These are phyloP conservation scores for Euzetes globulus DNA, from an alignment of 2,888 invertebrate genomes.

Conservation along the genomic window DNA sequence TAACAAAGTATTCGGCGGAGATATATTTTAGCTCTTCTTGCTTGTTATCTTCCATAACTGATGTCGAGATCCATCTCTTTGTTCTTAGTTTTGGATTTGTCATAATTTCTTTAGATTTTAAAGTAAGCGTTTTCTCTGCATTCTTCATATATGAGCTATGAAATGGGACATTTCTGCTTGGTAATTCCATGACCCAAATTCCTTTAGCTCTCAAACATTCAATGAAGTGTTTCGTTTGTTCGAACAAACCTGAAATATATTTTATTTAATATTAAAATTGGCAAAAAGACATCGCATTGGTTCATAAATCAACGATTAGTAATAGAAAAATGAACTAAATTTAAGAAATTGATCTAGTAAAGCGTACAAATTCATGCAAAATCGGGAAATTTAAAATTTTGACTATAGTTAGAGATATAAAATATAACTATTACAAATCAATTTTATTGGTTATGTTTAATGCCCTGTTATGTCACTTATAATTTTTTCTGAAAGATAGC, in stretches of 20 bases:
- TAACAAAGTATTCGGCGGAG: constrained; percentile 87
- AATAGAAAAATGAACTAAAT: too few relatives aligned
- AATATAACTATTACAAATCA: too few relatives aligned
- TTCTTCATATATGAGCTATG: background rate
- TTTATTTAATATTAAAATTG: too few relatives aligned
- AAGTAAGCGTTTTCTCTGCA: background rate
- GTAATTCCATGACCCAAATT: background rate
- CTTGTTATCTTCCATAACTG: constrained; percentile 68
- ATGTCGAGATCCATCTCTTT: constrained; percentile 83
- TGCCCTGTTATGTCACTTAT: too few relatives aligned
- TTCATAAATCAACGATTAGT: too few relatives aligned
- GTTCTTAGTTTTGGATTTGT: constrained; percentile 63
- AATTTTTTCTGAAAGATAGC: too few relatives aligned
- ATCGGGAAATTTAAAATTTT: too few relatives aligned
- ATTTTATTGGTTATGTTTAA: too few relatives aligned
- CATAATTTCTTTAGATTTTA: background rate
- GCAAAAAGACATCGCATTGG: too few relatives aligned
- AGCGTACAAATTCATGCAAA: too few relatives aligned
- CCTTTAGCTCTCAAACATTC: background rate
- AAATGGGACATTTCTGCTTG: background rate
- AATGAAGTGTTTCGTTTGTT: constrained; percentile 52
- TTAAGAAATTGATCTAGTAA: too few relatives aligned
- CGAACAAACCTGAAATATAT: constrained; percentile 67
- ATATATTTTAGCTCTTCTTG: constrained; percentile 67
- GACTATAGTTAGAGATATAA: too few relatives aligned